phyloP scores from a whole-genome alignment of 2,113 vertebrate genomes.

The Uria aalge region DNA sequence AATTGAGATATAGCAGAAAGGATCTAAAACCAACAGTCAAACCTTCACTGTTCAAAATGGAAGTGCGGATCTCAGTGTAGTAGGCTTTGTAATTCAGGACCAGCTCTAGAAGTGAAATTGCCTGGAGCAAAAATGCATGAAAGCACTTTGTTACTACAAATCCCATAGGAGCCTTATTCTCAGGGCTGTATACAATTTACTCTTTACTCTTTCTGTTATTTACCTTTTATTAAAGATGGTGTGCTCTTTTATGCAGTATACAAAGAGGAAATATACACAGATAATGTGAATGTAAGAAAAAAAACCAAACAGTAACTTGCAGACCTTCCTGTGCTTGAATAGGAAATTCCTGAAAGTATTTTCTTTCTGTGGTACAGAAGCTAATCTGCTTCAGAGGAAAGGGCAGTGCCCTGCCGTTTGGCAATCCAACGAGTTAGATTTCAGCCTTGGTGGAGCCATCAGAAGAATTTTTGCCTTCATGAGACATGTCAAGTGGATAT shows the following conservation, averaged over 20 bases:
- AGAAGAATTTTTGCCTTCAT: background rate
- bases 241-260: background rate
- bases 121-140: background rate
- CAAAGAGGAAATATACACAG: background rate
- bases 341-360: background rate
- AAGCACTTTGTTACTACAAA: background rate
- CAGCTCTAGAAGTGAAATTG: background rate
- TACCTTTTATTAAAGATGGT: background rate
- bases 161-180: background rate
- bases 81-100: background rate
- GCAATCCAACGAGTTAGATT: background rate
- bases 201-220: background rate
- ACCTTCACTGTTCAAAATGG: background rate
- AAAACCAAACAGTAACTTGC: background rate
- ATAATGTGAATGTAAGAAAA: background rate
- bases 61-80: background rate
- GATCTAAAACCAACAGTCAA: background rate
- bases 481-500: background rate
- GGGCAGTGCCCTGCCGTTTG: background rate
- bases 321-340: background rate
- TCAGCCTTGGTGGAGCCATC: background rate
- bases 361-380: background rate
- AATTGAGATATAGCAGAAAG: background rate
- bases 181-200: background rate
- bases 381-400: background rate